Percentiles rank a stretch among this genome's conserved stretches.
These are phyloP conservation scores for Fregata magnificens DNA, from an alignment of 2,113 vertebrate species.

Conservation along the genomic window DNA sequence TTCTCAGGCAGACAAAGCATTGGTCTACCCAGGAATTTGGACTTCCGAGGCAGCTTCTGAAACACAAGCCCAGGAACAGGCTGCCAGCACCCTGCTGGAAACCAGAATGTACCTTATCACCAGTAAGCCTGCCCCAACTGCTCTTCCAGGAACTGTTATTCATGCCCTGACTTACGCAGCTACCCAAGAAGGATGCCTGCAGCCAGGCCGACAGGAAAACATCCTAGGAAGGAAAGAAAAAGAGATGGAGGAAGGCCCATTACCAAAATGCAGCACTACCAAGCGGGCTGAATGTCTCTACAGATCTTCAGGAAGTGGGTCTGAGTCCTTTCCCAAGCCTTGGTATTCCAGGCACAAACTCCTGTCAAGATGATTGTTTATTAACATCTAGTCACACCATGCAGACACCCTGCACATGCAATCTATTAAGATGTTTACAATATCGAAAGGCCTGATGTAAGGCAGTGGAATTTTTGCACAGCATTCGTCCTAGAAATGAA, in stretches of 20 bases:
- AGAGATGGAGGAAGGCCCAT: background rate
- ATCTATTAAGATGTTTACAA: constrained; percentile 19
- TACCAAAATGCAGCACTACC: background rate
- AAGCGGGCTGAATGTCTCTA: background rate
- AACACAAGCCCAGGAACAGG: background rate
- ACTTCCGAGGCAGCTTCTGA: background rate
- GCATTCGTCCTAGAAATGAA: background rate
- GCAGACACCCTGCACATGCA: background rate
- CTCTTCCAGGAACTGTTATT: background rate
- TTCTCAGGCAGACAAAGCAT: constrained; percentile 33
- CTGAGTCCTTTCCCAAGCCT: background rate
- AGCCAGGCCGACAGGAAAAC: background rate
- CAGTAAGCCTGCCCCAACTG: background rate
- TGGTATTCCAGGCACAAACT: background rate
- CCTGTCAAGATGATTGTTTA: background rate
- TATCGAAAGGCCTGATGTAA: background rate
- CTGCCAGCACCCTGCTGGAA: background rate
- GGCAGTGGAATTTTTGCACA: background rate
- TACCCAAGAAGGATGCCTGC: background rate
- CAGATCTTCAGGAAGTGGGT: background rate
- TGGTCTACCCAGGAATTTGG: background rate
- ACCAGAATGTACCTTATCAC: background rate
- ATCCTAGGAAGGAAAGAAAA: background rate
- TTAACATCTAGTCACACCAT: background rate
- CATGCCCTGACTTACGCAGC: background rate